Conservation (phyloP, 2,888 invertebrate genomes). For the Chymomyza procnemis region DNA sequence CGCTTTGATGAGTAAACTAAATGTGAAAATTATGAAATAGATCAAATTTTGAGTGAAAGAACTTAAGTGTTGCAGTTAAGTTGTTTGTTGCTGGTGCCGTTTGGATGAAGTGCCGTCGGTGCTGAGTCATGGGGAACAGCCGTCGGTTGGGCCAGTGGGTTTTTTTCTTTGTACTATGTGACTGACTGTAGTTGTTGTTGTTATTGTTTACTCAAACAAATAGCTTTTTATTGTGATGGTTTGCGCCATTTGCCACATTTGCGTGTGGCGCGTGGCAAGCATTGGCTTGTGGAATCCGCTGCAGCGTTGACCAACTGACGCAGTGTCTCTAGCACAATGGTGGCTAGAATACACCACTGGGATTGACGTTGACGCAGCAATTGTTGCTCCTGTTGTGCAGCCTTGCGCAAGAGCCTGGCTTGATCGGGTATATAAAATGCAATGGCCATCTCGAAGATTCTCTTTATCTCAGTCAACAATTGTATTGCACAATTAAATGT, state of each 20-base stretch:
- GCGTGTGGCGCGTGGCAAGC: conserved; percentile 46
- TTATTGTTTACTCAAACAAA: conserved; percentile 32
- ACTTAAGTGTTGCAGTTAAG: neutral
- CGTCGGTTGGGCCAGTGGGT: conserved; percentile 21
- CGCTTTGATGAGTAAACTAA: conserved; percentile 75
- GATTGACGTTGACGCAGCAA: conserved; percentile 69
- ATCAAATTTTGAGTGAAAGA: conserved; percentile 13
- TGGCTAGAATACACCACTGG: conserved; percentile 67
- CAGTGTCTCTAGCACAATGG: conserved; percentile 64
- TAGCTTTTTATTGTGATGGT: conserved; percentile 55
- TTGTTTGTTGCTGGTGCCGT: conserved; percentile 15
- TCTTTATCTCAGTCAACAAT: conserved; percentile 12
- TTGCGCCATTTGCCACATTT: conserved; percentile 62
- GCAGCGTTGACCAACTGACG: conserved; percentile 54
- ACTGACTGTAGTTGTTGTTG: conserved; percentile 25
- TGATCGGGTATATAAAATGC: conserved; percentile 77
- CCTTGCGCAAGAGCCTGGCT: conserved; percentile 70
- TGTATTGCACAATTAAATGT: conserved; percentile 60
- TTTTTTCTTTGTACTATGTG: conserved; percentile 34
- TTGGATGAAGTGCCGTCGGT: conserved; percentile 15
- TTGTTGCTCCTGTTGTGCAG: conserved; percentile 70
- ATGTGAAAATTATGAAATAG: conserved; percentile 19
- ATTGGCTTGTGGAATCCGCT: conserved; percentile 30
- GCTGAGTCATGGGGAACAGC: conserved; percentile 4
- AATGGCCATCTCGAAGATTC: conserved; percentile 66